Evolutionary conservation across 2,797 vertebrate genomes (phyloP).

Genomic region (Anas bernieri): DNA sequence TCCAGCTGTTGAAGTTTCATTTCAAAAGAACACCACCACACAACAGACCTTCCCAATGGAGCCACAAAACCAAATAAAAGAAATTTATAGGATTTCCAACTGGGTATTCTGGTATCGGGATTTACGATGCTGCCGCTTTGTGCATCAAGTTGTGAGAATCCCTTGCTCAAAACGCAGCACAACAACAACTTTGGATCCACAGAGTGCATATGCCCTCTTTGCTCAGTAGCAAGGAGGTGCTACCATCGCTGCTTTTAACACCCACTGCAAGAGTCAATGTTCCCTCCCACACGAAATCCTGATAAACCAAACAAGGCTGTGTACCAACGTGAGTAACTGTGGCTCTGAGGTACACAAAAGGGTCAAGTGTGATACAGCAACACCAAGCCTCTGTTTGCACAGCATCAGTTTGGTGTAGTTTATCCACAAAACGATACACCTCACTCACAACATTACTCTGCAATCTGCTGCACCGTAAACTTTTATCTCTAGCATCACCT

Average conservation of each 20-base stretch:
- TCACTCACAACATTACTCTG: background rate
- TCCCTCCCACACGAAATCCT: background rate
- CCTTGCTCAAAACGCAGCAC: accelerated
- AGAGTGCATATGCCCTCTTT: background rate
- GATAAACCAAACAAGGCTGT: accelerated
- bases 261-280: background rate
- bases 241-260: background rate
- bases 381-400: background rate
- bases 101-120: background rate
- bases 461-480: accelerated
- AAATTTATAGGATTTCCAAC: background rate
- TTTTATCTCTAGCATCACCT: background rate
- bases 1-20: background rate
- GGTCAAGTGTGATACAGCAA: background rate
- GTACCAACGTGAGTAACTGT: background rate
- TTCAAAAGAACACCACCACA: background rate
- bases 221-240: background rate
- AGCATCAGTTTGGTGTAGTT: accelerated
- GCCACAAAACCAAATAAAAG: background rate
- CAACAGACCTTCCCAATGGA: background rate
- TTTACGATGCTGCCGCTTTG: background rate
- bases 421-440: background rate
- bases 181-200: accelerated
- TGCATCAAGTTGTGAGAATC: background rate
- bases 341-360: background rate